Percentiles rank a stretch among this genome's conserved stretches.
Conservation (phyloP, 2,888 invertebrate genomes). For the Matsumyia berberina region DNA sequence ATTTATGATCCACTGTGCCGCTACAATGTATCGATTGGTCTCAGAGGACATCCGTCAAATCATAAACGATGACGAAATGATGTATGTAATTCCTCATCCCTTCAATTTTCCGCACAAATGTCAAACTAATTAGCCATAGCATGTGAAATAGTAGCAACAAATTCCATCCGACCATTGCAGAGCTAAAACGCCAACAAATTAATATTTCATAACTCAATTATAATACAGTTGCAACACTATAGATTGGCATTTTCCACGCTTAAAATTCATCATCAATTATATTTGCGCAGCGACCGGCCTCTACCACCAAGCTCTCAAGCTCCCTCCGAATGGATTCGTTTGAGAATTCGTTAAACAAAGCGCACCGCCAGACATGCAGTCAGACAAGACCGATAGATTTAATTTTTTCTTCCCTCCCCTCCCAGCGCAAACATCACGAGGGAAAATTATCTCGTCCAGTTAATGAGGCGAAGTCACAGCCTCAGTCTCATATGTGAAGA, state of each 20-base stretch:
- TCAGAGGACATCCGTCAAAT: background rate
- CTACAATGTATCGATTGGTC: too few relatives aligned
- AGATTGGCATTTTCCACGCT: constrained; percentile 68
- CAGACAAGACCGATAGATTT: constrained; percentile 56
- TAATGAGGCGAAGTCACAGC: constrained; percentile 69
- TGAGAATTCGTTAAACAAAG: constrained; percentile 50
- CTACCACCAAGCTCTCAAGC: constrained; percentile 5
- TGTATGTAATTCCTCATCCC: background rate
- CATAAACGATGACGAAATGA: background rate
- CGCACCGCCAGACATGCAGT: constrained; percentile 71
- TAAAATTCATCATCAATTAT: constrained; percentile 70
- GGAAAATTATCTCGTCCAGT: constrained; percentile 67
- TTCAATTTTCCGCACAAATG: background rate
- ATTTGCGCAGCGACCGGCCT: constrained; percentile 9
- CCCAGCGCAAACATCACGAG: background rate
- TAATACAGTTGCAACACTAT: constrained; percentile 70
- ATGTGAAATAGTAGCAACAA: constrained; percentile 42
- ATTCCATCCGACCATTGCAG: constrained; percentile 47
- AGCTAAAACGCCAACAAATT: constrained; percentile 24
- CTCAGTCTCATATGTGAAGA: constrained; percentile 34
- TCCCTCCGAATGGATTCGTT: constrained; percentile 15
- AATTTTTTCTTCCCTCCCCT: background rate
- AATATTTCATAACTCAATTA: constrained; percentile 73
- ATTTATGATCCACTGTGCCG: too few relatives aligned
- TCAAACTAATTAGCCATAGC: constrained; percentile 47